Evolutionary conservation across 2,113 vertebrate genomes (phyloP).

Genomic region (Mugil cephalus): DNA sequence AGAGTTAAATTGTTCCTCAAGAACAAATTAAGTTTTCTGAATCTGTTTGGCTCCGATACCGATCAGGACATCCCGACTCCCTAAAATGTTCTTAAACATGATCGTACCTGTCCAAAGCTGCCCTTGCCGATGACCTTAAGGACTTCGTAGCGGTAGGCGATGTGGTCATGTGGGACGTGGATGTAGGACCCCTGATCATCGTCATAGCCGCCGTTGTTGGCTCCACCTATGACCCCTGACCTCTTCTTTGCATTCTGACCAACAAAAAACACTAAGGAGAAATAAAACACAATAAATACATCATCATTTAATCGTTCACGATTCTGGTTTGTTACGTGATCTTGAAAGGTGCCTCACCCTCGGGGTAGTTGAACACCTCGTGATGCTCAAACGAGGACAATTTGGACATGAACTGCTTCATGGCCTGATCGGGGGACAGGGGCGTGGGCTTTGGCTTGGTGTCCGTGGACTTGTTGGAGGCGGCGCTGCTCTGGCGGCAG

Average conservation of each 20-base stretch:
- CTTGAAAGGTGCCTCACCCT: constrained; percentile 70
- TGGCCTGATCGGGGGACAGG: constrained; percentile 92
- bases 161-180: constrained; percentile 96
- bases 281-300: neutral
- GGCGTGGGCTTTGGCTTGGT: constrained; percentile 84
- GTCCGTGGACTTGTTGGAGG: constrained; percentile 89
- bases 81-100: too few species aligned
- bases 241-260: constrained; percentile 97
- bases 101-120: constrained; percentile 92
- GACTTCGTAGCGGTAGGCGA: constrained; percentile 96
- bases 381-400: constrained; percentile 95
- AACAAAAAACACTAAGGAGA: constrained; percentile 87
- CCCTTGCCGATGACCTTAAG: constrained; percentile 98
- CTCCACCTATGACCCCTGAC: constrained; percentile 91
- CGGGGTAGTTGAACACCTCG: constrained; percentile 94
- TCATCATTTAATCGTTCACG: too few species aligned
- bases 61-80: too few species aligned
- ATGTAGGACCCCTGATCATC: constrained; percentile 98
- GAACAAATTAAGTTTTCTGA: too few species aligned
- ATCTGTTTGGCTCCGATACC: too few species aligned
- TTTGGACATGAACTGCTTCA: constrained; percentile 98
- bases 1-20: too few species aligned
- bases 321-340: too few species aligned
- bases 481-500: constrained; percentile 90
- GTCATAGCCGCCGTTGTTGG: constrained; percentile 95